Evolutionary conservation across 2,113 vertebrate species (phyloP).

Genomic region (Eupsittula cactorum): DNA sequence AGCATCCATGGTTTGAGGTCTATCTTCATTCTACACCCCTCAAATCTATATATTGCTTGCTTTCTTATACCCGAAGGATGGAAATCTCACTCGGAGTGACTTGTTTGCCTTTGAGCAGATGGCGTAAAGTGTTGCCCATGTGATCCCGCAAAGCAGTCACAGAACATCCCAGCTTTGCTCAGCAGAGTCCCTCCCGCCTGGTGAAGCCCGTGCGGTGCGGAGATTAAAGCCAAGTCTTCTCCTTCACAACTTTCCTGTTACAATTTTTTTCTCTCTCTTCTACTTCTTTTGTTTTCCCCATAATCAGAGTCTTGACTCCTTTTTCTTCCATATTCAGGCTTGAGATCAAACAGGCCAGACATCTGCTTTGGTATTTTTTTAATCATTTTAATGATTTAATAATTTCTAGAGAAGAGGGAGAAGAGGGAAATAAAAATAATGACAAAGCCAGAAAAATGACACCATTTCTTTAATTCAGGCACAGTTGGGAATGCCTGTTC

Average conservation of each 20-base stretch:
- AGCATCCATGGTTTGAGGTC: conserved; percentile 29
- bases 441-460: conserved; percentile 49
- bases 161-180: conserved; percentile 7
- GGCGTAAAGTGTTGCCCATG: conserved; percentile 32
- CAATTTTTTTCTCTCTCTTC: conserved; percentile 34
- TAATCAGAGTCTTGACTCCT: conserved; percentile 71
- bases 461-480: conserved; percentile 23
- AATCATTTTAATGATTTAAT: conserved; percentile 59
- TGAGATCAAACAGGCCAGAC: conserved; percentile 76
- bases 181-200: not conserved
- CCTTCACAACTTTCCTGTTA: conserved; percentile 64
- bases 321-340: conserved; percentile 66
- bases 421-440: conserved; percentile 62
- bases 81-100: conserved; percentile 28
- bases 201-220: not conserved
- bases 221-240: conserved; percentile 77
- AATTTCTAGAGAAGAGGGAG: conserved; percentile 43
- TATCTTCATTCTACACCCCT: conserved; percentile 30
- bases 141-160: not conserved
- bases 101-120: conserved; percentile 39
- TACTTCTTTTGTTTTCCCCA: conserved; percentile 17
- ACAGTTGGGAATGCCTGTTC: not conserved
- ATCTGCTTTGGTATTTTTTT: conserved; percentile 68
- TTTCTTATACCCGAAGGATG: conserved; percentile 24
- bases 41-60: conserved; percentile 40